Base-by-base conservation (phyloP, 2,113 vertebrate genomes). In the Limanda limanda region DNA sequence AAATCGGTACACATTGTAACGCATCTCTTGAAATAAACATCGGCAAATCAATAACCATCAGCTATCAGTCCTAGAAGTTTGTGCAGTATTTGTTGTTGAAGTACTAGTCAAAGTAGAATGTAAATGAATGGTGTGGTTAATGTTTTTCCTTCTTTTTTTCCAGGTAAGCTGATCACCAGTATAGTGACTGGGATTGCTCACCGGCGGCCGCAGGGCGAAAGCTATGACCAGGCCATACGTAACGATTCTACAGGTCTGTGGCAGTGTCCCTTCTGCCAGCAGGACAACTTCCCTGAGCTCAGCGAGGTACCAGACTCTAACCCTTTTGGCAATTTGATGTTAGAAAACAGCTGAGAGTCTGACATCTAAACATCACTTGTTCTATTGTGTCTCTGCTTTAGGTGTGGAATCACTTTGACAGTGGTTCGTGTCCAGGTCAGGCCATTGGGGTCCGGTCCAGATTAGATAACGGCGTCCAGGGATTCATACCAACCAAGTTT, bases 381-480 rank as follows among this genome's bases (percentile, higher is more conserved):
- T 45, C 24, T 15, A 15, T 81, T 66, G 77, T 58, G 18, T 24
- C 54, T 31, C 31, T 48, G 3, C 20, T 91, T 27, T 74, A 99
- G 98, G 98, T 99, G 73, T 99, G 98, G 98, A 99, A 99, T 90
- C 98, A 99, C 90, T 99, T 99, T 88, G 98, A 99, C 91, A 99
- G 98, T 0, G 98, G 98, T 45, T 99, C 98, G 0, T 99, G 98
- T 90, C 98, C 98, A 0, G 98, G 98, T 74, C 98, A 99, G 86
- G 98, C 98, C 81, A 98, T 99, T 10, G 98, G 98, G 24, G 98
- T 99, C 80, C 96, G 98, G 88, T 94, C 94, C 5, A 95, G 98
- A 20, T 91, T 99, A 85, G 98, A 99, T 92, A 99, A 99, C 15
- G 97, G 97, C 0, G 98, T 99, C 17, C 96, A 96, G 55, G 98